phyloP scores from a whole-genome alignment of 2,888 invertebrate species.

The Pammene fasciana region DNA sequence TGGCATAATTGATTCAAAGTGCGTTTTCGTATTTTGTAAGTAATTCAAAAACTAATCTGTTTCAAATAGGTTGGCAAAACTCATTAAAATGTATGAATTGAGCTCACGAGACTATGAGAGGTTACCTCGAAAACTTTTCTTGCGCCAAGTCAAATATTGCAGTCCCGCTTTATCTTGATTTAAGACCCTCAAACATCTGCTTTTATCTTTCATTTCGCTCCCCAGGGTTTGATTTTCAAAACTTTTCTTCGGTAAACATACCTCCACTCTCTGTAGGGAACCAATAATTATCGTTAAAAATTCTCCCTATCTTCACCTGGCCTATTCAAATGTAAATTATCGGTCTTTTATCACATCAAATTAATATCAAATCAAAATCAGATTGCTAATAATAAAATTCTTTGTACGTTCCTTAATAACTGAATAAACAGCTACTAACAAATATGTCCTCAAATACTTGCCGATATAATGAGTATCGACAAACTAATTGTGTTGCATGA shows the following conservation, averaged over 20 bases:
- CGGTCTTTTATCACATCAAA: neutral
- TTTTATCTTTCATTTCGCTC: slow-evolving; percentile 4
- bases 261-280: neutral
- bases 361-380: neutral
- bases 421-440: neutral
- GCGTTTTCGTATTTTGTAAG: neutral
- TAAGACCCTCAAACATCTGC: neutral
- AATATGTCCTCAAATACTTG: neutral
- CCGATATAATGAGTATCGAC: neutral
- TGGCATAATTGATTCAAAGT: neutral
- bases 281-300: neutral
- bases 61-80: neutral
- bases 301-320: neutral
- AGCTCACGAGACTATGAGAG: neutral
- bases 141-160: slow-evolving; percentile 12
- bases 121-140: slow-evolving; percentile 5
- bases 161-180: neutral
- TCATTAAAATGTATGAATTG: slow-evolving; percentile 6
- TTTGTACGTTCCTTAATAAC: no score
- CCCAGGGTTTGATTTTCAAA: neutral
- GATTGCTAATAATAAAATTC: no score
- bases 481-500: slow-evolving; percentile 2
- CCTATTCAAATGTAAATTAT: neutral
- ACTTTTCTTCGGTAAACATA: neutral
- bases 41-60: neutral